Evolutionary conservation across 2,888 invertebrate species (phyloP).

Genomic region (Amphipoea lucens): DNA sequence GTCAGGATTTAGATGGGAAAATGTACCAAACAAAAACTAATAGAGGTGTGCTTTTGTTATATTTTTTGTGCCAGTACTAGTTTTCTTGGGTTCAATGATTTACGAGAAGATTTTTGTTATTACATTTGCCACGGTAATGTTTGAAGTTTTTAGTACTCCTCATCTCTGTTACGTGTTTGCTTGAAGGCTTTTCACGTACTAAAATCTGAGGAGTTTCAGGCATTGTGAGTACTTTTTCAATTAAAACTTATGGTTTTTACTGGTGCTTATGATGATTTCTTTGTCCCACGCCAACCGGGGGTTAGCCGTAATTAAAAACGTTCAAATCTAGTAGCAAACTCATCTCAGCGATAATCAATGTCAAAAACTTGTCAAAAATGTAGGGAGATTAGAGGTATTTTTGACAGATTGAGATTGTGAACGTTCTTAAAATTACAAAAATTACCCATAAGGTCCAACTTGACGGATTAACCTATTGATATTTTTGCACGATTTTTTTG

Average conservation of each 20-base stretch:
- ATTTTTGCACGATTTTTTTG: not conserved
- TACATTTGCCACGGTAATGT: conserved; percentile 53
- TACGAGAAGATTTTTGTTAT: conserved; percentile 64
- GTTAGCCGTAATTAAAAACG: no score
- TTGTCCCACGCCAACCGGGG: not conserved
- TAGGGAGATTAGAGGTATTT: no score
- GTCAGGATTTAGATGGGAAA: conserved; percentile 66
- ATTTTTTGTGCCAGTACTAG: conserved; percentile 58
- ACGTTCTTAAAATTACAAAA: no score
- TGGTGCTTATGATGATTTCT: conserved; percentile 23
- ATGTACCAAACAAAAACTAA: conserved; percentile 68
- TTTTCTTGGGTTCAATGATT: conserved; percentile 64
- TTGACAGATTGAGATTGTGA: no score
- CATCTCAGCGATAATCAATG: no score
- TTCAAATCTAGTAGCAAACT: no score
- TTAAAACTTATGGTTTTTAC: conserved; percentile 28
- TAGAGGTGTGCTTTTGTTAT: conserved; percentile 52
- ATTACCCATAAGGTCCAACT: not conserved
- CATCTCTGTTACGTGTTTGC: conserved; percentile 48
- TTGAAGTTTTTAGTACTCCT: conserved; percentile 59
- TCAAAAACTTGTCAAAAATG: no score
- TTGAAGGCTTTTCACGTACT: conserved; percentile 49
- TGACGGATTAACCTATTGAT: not conserved
- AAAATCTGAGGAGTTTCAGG: conserved; percentile 28
- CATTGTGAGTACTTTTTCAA: conserved; percentile 30